Evolutionary conservation across 2,888 invertebrate genomes (phyloP), one percentile per base, ranked within the genome.

Genomic region (Aplocera efformata): DNA sequence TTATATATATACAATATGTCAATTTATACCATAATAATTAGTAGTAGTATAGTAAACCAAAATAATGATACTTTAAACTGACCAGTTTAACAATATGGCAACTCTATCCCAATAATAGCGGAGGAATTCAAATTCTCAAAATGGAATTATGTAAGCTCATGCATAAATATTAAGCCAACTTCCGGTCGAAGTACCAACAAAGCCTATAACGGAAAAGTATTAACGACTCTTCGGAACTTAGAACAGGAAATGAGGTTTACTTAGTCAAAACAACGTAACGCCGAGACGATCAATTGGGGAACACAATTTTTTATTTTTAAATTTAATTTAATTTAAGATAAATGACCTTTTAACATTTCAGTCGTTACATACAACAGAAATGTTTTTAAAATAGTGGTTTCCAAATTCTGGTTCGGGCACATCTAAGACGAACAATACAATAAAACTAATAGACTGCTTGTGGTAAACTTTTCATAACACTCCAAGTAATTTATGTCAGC

Each of bases 181-280:
- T 46, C 32, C 27, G 36, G 22, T 26, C 36, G 38, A 45, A 33
- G 50, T 48, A 47, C 36, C 51, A 45, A 42, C 48, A 50, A 49
- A 50, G 57, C 41, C 49, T 50, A 39, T 45, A 10, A 45, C 31
- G 45, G 42, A 26, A 50, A 50, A 48, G 50, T 53, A 43, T 38
- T 51, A 53, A 57, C 58, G 58, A 60, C 50, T 56, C 60, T 50
- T 56, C 45, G 50, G 51, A 64, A 69, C 60, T 68, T 60, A 44
- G 42, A 43, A 56, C 55, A 57, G 64, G 64, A 63, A 63, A 53
- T 56, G 50, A 47, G 52, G 48, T 64, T 63, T 62, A 63, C 48
- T 56, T 50, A 43, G 53, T 48, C 58, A 50, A 52, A 58, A 56
- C 62, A 53, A 58, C 56, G 58, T 61, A 55, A 59, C 55, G 59